Evolutionary conservation across 2,888 invertebrate genomes (phyloP), one percentile per base, ranked within the genome.

Genomic region (Heliconius hortense): DNA sequence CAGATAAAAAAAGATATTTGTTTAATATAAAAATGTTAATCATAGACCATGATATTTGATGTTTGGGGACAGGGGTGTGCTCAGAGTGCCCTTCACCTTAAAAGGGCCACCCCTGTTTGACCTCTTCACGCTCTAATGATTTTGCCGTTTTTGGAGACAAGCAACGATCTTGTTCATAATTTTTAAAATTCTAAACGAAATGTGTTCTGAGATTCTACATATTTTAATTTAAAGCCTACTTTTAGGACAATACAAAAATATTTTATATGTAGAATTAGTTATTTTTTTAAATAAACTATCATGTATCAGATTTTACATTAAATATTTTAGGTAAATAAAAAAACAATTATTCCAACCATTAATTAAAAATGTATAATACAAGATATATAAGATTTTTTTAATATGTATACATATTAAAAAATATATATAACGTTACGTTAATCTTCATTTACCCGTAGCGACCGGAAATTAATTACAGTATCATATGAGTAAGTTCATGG

Each of bases 81-180:
- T 31, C 31, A 35, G 48, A 74, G 53, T 39, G 62, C 21, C 62
- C 69, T 74, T 63, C 62, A 56, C 68, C 28, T 62, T 56, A 70
- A 73, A 70, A 70, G 53, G 69, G 69, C 62, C 63, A 24, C 74
- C 63, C 69, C 53, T 63, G 74, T 69, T 56, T 48, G 74, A 62
- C 74, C 74, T 70, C 63, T 70, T 74, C 26, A 70, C 70, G 56
- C 60, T 35, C 63, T 70, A 56, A 60, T 56, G 69, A 63, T 56
- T 70, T 64, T 64, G 39, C 18, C 24, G n/a, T 60, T 71, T 60
- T 71, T 62, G 59, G 26, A 43, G 43, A 26, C 21, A 39, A 60
- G 39, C 21, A 62, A 39, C 28, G 18, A 60, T 4, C 26, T 24
- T 28, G 60, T 71, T 62, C 28, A 43, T 39, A 10, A 28, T 4